Evolutionary conservation across 2,113 vertebrate species (phyloP).

Genomic region (Vombatus ursinus): DNA sequence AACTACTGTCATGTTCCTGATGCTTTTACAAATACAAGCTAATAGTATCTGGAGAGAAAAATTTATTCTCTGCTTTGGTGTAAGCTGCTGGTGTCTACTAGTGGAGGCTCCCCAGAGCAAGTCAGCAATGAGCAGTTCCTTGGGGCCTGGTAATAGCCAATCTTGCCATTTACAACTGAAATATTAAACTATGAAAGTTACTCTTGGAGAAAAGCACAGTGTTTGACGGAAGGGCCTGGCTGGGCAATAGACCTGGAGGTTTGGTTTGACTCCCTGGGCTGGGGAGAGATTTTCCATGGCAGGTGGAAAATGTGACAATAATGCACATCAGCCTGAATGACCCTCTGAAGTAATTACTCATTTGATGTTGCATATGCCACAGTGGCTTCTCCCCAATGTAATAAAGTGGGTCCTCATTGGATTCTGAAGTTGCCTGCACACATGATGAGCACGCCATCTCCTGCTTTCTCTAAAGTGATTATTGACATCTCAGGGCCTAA

Average conservation of each 20-base stretch:
- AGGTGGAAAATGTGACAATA: background rate
- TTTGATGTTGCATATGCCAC: background rate
- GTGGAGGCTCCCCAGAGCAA: background rate
- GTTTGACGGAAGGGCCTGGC: background rate
- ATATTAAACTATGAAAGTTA: background rate
- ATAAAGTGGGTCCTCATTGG: background rate
- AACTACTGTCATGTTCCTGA: background rate
- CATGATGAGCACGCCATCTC: rapidly evolving
- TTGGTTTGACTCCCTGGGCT: background rate
- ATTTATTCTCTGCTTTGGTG: background rate
- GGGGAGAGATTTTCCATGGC: background rate
- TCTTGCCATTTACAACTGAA: background rate
- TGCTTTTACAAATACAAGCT: background rate
- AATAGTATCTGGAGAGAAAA: background rate
- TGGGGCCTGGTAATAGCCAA: background rate
- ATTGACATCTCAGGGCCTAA: background rate
- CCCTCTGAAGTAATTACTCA: background rate
- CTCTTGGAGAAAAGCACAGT: background rate
- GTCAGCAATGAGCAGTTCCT: background rate
- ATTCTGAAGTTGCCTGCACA: background rate
- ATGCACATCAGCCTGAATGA: background rate
- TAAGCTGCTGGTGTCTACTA: background rate
- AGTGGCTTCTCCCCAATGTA: background rate
- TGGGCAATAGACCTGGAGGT: background rate
- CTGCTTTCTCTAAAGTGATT: background rate